phyloP scores from a whole-genome alignment of 2,888 invertebrate genomes.

The Drosophila birchii region DNA sequence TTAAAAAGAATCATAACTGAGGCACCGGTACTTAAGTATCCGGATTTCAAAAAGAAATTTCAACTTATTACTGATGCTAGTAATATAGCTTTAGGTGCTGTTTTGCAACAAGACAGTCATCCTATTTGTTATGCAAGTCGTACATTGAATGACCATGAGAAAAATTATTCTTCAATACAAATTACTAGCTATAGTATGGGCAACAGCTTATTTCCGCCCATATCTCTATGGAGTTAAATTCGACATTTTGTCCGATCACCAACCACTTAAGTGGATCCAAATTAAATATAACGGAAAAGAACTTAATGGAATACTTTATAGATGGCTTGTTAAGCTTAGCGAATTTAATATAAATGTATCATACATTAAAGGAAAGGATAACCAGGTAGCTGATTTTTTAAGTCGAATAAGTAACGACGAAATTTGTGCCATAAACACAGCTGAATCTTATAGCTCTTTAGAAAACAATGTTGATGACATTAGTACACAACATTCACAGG shows the following conservation, averaged over 20 bases:
- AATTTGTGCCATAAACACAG: conserved; percentile 33
- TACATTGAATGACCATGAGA: conserved; percentile 47
- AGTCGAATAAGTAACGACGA: conserved; percentile 34
- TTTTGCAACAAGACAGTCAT: conserved; percentile 49
- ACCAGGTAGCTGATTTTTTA: conserved; percentile 32
- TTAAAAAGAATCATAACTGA: conserved; percentile 35
- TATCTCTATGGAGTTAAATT: conserved; percentile 41
- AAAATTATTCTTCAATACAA: conserved; percentile 51
- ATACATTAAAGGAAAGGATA: conserved; percentile 1
- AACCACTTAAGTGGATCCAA: conserved; percentile 33
- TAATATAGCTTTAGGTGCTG: conserved; percentile 48
- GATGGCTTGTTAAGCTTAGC: conserved; percentile 33
- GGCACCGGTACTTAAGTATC: conserved; percentile 29
- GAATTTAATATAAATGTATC: conserved; percentile 43
- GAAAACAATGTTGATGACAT: too few relatives aligned
- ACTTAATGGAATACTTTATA: not conserved
- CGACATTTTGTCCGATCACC: conserved; percentile 46
- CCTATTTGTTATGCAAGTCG: conserved; percentile 48
- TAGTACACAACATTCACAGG: too few relatives aligned
- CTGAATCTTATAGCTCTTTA: conserved; percentile 22
- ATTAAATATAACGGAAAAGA: conserved; percentile 40
- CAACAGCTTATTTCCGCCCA: conserved; percentile 33
- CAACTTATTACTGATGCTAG: conserved; percentile 46
- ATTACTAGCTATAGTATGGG: conserved; percentile 33
- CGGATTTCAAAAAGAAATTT: conserved; percentile 40